Percentiles rank a stretch among this genome's conserved stretches.
phyloP scores from a whole-genome alignment of 2,797 vertebrate species.

The Syngnathus rostellatus region DNA sequence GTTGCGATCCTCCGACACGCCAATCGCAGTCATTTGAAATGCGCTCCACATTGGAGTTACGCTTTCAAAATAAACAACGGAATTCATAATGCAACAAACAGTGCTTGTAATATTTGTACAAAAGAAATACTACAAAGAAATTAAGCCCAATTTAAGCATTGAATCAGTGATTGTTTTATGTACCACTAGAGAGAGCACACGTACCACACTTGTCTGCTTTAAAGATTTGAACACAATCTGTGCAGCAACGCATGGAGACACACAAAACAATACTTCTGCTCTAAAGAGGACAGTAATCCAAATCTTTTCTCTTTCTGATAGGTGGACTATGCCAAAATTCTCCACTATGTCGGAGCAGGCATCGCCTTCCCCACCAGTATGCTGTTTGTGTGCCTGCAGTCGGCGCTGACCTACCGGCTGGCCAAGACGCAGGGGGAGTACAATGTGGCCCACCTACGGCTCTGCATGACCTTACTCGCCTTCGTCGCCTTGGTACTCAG shows the following conservation, averaged over 20 bases:
- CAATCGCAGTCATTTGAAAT: not conserved
- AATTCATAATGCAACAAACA: no score
- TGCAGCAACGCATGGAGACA: no score
- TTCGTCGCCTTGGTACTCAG: slow-evolving; percentile 79
- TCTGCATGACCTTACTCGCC: slow-evolving; percentile 75
- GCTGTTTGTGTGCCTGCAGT: slow-evolving; percentile 84
- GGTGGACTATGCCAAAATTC: slow-evolving; percentile 86
- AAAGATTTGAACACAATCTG: no score
- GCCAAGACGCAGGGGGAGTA: slow-evolving; percentile 81
- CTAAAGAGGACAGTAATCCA: no score
- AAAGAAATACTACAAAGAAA: no score
- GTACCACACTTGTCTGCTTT: no score
- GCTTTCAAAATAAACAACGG: not conserved
- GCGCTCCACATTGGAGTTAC: not conserved
- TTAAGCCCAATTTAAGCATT: no score
- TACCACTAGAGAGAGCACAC: no score
- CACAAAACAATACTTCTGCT: no score
- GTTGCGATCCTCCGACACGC: no score
- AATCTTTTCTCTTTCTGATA: slow-evolving; percentile 35
- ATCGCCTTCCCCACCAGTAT: slow-evolving; percentile 87
- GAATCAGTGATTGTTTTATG: no score
- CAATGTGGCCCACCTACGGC: slow-evolving; percentile 76
- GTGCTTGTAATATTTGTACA: no score
- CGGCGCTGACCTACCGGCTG: slow-evolving; percentile 81
- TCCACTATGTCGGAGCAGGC: slow-evolving; percentile 85